Evolutionary conservation across 64 coral and sea anemone genomes (phyloP), one percentile per base, ranked within the genome.

Genomic region (Catalaphyllia jardinei): DNA sequence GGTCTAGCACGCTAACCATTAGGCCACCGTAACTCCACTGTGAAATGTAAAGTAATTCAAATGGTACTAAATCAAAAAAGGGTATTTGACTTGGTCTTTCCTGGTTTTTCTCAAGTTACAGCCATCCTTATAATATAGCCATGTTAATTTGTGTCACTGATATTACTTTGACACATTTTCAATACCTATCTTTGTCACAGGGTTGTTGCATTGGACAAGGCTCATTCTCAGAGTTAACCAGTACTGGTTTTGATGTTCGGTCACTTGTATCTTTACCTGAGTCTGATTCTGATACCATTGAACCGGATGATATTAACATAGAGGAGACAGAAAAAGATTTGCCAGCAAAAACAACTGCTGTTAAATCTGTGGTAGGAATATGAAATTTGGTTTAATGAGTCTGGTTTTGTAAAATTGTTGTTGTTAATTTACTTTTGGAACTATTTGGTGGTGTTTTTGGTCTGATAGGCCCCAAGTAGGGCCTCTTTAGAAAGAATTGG

Each of bases 121-220:
- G 54, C 15, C 54, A 57, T 57, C 54, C 54, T 57, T 0, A 6
- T 46, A 46, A 6, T 46, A 46, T 46, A 57, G 15, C 54, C 54
- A 57, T 57, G 54, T 12, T 13, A 57, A 16, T 57, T n/a, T 57
- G 10, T 12, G 15, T 77, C 20, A 19, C 31, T 77, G 33, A 4
- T 38, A 38, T 10, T 39, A 8, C 16, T 69, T 69, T 69, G 25
- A n/a, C 25, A 10, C 42, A 46, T 46, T 27, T 69, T 69, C 29
- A 0, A 25, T 2, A 69, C 65, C 10, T 77, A 4, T 79, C 14
- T 31, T 63, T 72, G 54, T 51, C 52, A 13, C 71, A 97, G 95
- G 95, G 95, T 8, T 86, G 82, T 52, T 97, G 95, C 31, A 74
- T 97, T 30, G 92, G 89, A 29, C 88, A 91, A 88, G 95, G 91